Evolutionary conservation across 2,888 invertebrate genomes (phyloP), one percentile per base, ranked within the genome.

Genomic region (Monopis laevigella): DNA sequence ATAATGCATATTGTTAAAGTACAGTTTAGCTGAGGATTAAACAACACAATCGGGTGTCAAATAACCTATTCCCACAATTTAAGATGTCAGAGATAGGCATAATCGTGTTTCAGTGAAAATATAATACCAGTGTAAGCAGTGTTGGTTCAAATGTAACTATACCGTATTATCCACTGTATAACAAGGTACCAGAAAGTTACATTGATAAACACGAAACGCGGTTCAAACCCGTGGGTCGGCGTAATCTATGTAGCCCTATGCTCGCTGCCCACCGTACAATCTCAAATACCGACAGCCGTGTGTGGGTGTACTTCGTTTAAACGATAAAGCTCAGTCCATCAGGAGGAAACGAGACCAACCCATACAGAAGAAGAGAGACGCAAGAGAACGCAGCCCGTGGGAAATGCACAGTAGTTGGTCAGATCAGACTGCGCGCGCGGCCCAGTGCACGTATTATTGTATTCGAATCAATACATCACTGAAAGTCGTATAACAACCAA

Each of bases 381-480:
- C 61, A 50, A 46, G 50, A 59, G 55, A 58, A 62, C 62, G 63
- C 66, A 69, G 70, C 71, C 73, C 82, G 82, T 82, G 82, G 82
- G 81, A 82, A 82, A 74, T 82, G 81, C 78, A 82, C 82, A 81
- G 82, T 78, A 82, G 82, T 80, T n/a, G 80, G 80, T 75, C 80
- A 74, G 78, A 77, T 69, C 72, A 70, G 73, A 67, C 63, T 63
- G 73, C 74, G 77, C 77, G 77, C 82, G 80, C 75, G 72, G 71
- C 77, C 80, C 78, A 72, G 67, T 75, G 78, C 77, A 75, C 75
- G 75, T 75, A 77, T 77, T 78, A 78, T 78, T 77, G 78, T 74
- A 72, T 70, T 68, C 66, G 64, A 66, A 66, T 66, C 73, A 69
- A 53, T 52, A 50, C 52, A 52, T 53, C 52, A 52, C 53, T 58